A percentile compares a stretch with the other conserved stretches of the same genome.
phyloP scores from a whole-genome alignment of 1,140 invertebrate genomes.

The Bombus sibiricus region DNA sequence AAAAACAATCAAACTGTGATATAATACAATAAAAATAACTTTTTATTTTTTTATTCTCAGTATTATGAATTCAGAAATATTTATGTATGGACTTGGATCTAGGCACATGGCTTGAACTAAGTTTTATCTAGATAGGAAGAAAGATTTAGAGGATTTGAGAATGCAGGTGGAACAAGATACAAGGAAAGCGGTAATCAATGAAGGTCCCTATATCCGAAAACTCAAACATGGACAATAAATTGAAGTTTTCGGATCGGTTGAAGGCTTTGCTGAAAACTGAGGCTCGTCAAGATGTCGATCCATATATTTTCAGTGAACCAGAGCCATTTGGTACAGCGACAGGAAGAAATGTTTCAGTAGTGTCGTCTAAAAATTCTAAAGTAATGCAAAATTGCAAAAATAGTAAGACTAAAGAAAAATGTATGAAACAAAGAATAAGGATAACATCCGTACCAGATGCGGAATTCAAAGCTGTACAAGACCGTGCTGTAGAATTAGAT shows the following conservation, averaged over 20 bases:
- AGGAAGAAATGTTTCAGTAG: slow-evolving; percentile 72
- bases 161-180: slow-evolving; percentile 73
- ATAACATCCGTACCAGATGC: slow-evolving; percentile 45
- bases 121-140: slow-evolving; percentile 63
- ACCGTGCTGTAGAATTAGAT: slow-evolving; percentile 46
- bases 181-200: slow-evolving; percentile 69
- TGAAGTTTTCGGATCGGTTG: slow-evolving; percentile 82
- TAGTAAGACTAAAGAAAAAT: slow-evolving; percentile 75
- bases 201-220: slow-evolving; percentile 74
- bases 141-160: slow-evolving; percentile 70
- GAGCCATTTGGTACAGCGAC: slow-evolving; percentile 74
- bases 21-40: slow-evolving; percentile 55
- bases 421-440: slow-evolving; percentile 74
- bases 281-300: slow-evolving; percentile 81
- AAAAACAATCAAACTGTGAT: slow-evolving; percentile 58
- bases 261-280: slow-evolving; percentile 82
- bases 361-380: slow-evolving; percentile 71
- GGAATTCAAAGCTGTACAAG: slow-evolving; percentile 49
- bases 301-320: slow-evolving; percentile 85
- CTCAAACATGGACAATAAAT: slow-evolving; percentile 82
- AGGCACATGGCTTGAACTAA: slow-evolving; percentile 66
- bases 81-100: slow-evolving; percentile 52
- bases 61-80: slow-evolving; percentile 60
- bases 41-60: slow-evolving; percentile 62
- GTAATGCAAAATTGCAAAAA: slow-evolving; percentile 72